Base-by-base conservation (phyloP, 2,113 vertebrate species). In the Silurus meridionalis region DNA sequence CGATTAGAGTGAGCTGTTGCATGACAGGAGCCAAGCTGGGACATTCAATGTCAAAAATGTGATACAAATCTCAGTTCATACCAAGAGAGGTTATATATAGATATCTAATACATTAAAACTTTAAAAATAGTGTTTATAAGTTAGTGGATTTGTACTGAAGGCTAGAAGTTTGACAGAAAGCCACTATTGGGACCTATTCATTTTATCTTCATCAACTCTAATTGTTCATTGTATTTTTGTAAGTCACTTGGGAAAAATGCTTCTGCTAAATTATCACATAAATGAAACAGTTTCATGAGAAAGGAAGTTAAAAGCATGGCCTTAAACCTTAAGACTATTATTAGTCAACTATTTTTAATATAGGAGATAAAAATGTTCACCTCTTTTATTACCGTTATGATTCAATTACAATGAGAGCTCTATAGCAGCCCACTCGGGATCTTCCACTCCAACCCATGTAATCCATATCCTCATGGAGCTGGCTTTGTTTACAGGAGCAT, bases 321-420 rank as follows among this genome's bases (percentile, higher is more conserved):
- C 28, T 72, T 13, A 58, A 69, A 48, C 52, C 9, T 25, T 58
- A 64, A 23, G 57, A 11, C 46, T 14, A 46, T 50, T 64, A 28
- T 4, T 28, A 63, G 13, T 8, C 69, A 63, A 61, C 2, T 61
- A 48, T 52, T 48, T 60, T 63, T 61, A 67, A 67, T 28, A 69
- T 55, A 55, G 15, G 63, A 83, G 17, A 78, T 78, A 14, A 60
- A 74, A 84, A 52, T n/a, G 64, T 67, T 37, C 82, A 55, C 80
- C n/a, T 82, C 80, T 55, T 19, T 8, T 19, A 17, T 74, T 83
- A 74, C 3, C 67, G 28, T 19, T 57, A 21, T 17, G 19, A 58
- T 58, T 74, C 46, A 84, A 74, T 55, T 57, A 57, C 19, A 52
- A 15, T 9, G 50, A 71, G 15, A 37, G 37, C 37, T 37, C 37